Conservation (phyloP, 2,888 invertebrate genomes). For the Stictocephala bisonia region DNA sequence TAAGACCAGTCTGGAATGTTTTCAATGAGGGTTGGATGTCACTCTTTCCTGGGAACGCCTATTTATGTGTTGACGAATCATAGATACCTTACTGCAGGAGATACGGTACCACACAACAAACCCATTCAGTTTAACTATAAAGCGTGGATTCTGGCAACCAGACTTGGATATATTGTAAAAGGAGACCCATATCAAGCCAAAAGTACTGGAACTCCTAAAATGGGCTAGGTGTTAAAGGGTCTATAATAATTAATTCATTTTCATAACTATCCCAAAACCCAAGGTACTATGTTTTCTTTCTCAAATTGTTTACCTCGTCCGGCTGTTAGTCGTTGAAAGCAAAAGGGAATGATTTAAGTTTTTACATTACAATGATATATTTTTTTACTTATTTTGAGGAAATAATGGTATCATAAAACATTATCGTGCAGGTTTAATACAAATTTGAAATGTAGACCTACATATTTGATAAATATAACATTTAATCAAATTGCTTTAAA, state of each 20-base stretch:
- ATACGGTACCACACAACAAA: conserved; percentile 50
- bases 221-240: conserved; percentile 14
- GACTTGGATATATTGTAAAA: conserved; percentile 49
- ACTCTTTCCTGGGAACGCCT: conserved; percentile 43
- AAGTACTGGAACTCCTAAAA: neutral
- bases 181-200: conserved; percentile 52
- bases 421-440: too few relatives aligned
- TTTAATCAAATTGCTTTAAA: too few relatives aligned
- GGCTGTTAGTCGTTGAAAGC: conserved; percentile 26
- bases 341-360: conserved; percentile 17
- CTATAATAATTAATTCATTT: neutral
- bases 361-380: too few relatives aligned
- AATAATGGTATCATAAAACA: too few relatives aligned
- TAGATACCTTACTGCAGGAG: conserved; percentile 53
- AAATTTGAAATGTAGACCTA: too few relatives aligned
- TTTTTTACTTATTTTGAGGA: too few relatives aligned
- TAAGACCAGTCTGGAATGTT: conserved; percentile 46
- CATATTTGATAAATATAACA: too few relatives aligned
- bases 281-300: conserved; percentile 6
- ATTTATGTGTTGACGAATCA: conserved; percentile 49
- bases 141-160: conserved; percentile 48
- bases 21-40: conserved; percentile 46
- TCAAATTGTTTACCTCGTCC: neutral
- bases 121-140: conserved; percentile 51
- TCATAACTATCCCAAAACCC: neutral